Evolutionary conservation across 2,113 vertebrate genomes (phyloP), one percentile per base, ranked within the genome.

Genomic region (Hemiscyllium ocellatum): DNA sequence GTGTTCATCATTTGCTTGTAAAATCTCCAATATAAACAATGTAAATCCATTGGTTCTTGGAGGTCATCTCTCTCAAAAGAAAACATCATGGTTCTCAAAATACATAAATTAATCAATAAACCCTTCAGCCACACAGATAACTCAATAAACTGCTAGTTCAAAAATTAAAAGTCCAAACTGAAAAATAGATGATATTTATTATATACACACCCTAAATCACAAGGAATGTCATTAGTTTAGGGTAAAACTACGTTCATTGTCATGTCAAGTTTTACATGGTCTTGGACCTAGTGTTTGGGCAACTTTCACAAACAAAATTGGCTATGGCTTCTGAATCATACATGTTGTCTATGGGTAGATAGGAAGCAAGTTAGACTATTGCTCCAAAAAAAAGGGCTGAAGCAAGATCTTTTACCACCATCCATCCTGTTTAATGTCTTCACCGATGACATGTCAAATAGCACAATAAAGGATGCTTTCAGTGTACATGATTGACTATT

Each of bases 341-440:
- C 37, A 66, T 93, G 37, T 66, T 93, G 61, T 37, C 37, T 33
- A 68, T 37, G 29, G 33, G 17, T 17, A 42, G 78, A 42, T 42
- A 19, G 4, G n/a, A 83, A 83, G 42, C 37, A 93, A 66, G 26
- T 1, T 4, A 91, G 65, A 15, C 61, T 2, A 66, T 37, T 42
- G 33, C 33, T 93, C n/a, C 66, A 33, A n/a, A n/a, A 61, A 91
- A 83, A 66, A 20, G 13, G n/a, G n/a, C 29, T n/a, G 61, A 65
- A 65, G 89, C 56, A 66, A 91, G 89, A 56, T 15, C 66, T 61
- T 65, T 5, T 33, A 91, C 33, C 29, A 12, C 0, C 89, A 91
- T 91, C 17, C 89, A 65, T 91, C 89, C 89, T 83, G 66, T 33
- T 91, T 91, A 91, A 91, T 91, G 56, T 17, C 56, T 91, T n/a